These are phyloP conservation scores for Napeogenes inachia DNA, from an alignment of 2,888 invertebrate species.

Conservation along the genomic window DNA sequence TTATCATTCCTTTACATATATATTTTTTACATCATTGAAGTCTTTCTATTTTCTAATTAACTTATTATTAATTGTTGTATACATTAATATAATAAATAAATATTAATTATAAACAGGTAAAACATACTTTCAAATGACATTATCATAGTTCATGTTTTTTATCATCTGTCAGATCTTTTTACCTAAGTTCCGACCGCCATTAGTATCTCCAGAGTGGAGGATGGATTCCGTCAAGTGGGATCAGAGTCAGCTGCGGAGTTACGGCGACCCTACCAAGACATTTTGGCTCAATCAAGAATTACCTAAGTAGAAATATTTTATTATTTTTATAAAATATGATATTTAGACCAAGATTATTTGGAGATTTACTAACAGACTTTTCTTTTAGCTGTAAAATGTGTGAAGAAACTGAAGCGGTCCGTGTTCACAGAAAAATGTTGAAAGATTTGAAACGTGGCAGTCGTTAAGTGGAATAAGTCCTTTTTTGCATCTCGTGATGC, in stretches of 20 bases:
- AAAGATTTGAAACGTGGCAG: constrained; percentile 20
- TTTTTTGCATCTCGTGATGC: not conserved
- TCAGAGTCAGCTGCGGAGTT: constrained; percentile 38
- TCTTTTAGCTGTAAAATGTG: constrained; percentile 28
- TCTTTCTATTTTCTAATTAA: too few species aligned
- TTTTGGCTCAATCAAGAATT: constrained; percentile 40
- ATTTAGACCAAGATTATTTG: too few species aligned
- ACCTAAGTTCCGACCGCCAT: constrained; percentile 31
- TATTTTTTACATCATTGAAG: too few species aligned
- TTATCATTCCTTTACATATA: too few species aligned
- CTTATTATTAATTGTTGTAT: too few species aligned
- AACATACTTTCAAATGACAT: too few species aligned
- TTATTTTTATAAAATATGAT: too few species aligned
- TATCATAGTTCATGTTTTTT: not conserved
- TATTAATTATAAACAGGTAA: too few species aligned
- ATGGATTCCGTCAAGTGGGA: constrained; percentile 54
- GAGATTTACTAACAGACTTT: not conserved
- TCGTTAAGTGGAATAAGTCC: not conserved
- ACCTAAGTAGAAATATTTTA: constrained; percentile 6
- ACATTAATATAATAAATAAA: too few species aligned
- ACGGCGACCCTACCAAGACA: constrained; percentile 38
- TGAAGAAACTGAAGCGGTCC: constrained; percentile 16
- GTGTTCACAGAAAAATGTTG: constrained; percentile 4
- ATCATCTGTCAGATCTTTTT: constrained; percentile 35
- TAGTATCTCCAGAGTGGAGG: constrained; percentile 56